These are phyloP conservation scores for Rhabdophis nuchalis DNA, from an alignment of 2,797 vertebrate genomes.

Conservation along the genomic window DNA sequence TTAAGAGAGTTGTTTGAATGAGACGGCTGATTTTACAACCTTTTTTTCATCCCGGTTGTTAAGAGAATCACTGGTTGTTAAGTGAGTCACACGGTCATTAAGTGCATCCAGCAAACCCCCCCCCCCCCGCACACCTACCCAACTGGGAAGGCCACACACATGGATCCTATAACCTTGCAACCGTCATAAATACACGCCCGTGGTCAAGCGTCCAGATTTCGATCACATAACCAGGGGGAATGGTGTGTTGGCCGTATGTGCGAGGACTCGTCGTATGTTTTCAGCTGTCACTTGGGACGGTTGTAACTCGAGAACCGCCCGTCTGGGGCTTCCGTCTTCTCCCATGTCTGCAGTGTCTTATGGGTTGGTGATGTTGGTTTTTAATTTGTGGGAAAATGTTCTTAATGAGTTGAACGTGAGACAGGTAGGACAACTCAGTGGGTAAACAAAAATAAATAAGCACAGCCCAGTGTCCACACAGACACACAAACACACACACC, in stretches of 20 bases:
- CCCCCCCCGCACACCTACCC: too few relatives aligned
- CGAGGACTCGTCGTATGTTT: too few relatives aligned
- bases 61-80: background rate
- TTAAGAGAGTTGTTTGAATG: background rate
- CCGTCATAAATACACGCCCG: background rate
- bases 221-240: too few relatives aligned
- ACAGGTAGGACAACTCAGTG: background rate
- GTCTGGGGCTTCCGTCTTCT: too few relatives aligned
- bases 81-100: background rate
- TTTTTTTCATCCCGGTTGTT: background rate
- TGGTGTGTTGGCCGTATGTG: too few relatives aligned
- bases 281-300: too few relatives aligned
- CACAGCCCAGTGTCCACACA: too few relatives aligned
- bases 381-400: background rate
- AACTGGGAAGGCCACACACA: too few relatives aligned
- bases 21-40: background rate
- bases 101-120: background rate
- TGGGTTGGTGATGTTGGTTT: background rate
- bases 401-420: background rate
- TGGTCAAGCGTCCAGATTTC: too few relatives aligned
- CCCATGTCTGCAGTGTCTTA: background rate
- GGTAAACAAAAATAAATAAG: background rate
- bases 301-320: too few relatives aligned
- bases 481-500: too few relatives aligned
- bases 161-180: background rate